Percentiles rank a stretch among this genome's conserved stretches.
Conservation (phyloP, 2,888 invertebrate species). For the Mythimna vitellina region DNA sequence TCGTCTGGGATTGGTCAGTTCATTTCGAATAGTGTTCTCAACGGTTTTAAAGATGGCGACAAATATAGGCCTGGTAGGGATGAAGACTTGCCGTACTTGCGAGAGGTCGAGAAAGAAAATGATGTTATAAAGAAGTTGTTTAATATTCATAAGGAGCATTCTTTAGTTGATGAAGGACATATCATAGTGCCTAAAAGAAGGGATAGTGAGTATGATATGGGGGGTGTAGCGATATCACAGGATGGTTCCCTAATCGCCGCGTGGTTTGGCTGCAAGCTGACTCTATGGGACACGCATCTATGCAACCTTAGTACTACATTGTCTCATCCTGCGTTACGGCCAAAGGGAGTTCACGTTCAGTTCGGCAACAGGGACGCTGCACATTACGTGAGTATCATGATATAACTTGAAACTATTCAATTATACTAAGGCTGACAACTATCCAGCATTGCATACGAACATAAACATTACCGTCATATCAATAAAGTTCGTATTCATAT, state of each 20-base stretch:
- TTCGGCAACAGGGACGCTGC: conserved; percentile 86
- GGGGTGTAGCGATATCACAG: conserved; percentile 85
- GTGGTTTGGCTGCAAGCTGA: conserved; percentile 87
- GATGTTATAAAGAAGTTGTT: conserved; percentile 80
- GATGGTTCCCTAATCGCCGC: conserved; percentile 89
- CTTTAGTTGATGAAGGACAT: conserved; percentile 60
- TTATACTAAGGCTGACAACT: too few species aligned
- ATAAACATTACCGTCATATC: background rate
- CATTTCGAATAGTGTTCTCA: conserved; percentile 78
- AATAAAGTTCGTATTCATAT: background rate
- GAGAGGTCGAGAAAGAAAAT: conserved; percentile 59
- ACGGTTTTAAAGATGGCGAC: conserved; percentile 77
- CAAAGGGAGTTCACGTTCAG: conserved; percentile 83
- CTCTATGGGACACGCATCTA: conserved; percentile 85
- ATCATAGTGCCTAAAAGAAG: conserved; percentile 65
- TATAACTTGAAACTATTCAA: background rate
- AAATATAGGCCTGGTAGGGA: conserved; percentile 60
- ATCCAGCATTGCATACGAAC: background rate
- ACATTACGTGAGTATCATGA: conserved; percentile 83
- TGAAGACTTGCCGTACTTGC: conserved; percentile 75
- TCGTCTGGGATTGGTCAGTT: conserved; percentile 82
- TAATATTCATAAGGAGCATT: conserved; percentile 80
- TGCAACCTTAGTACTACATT: conserved; percentile 83
- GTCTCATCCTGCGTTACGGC: conserved; percentile 84
- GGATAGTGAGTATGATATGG: conserved; percentile 79